phyloP scores from a whole-genome alignment of 2,797 vertebrate species.

The Picus viridis region DNA sequence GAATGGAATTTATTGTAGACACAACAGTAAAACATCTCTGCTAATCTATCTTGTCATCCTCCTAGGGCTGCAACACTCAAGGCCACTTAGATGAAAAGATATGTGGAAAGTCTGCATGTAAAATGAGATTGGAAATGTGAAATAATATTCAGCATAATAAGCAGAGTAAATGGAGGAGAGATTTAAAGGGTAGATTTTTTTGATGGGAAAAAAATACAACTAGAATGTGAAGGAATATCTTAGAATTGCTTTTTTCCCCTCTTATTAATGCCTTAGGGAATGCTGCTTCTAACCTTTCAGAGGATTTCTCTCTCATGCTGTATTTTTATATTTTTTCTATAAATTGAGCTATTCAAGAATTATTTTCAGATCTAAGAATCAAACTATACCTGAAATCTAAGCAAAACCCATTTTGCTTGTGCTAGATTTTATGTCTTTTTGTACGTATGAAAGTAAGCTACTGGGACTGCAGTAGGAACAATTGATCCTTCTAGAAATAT shows the following conservation, averaged over 20 bases:
- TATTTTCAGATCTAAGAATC: background rate
- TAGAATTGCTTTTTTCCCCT: background rate
- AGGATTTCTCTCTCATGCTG: background rate
- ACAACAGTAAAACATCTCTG: background rate
- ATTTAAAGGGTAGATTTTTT: background rate
- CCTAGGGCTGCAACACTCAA: background rate
- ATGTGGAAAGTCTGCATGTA: background rate
- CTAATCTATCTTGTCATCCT: slow-evolving; percentile 42
- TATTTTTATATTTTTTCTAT: background rate
- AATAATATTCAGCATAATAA: background rate
- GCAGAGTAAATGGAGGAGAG: background rate
- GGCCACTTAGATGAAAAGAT: slow-evolving; percentile 8
- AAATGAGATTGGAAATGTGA: background rate
- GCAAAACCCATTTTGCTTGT: background rate
- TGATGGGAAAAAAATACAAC: background rate
- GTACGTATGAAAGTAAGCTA: background rate
- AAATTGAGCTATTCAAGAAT: background rate
- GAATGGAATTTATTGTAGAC: slow-evolving; percentile 29
- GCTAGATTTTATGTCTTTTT: background rate
- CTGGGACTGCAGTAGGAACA: background rate
- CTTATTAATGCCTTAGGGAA: background rate
- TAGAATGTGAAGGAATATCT: background rate
- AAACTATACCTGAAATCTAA: background rate
- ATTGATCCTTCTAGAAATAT: background rate
- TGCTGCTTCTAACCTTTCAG: background rate